Conservation (phyloP, 2,888 invertebrate genomes). For the Calliphora vomitoria region DNA sequence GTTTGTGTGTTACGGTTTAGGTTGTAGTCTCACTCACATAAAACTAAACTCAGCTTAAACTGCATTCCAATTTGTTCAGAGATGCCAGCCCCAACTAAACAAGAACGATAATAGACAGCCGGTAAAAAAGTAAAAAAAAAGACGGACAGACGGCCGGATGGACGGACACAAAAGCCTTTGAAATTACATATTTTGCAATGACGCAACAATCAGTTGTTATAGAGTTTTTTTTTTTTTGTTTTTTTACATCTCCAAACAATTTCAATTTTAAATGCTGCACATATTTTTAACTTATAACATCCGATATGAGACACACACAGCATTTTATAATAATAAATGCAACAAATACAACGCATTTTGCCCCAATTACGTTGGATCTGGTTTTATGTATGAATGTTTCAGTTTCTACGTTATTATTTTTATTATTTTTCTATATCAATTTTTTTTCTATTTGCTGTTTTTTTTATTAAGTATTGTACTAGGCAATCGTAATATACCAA, state of each 20-base stretch:
- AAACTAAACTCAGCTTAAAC: conserved; percentile 34
- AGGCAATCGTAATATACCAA: conserved; percentile 67
- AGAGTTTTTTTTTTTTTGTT: conserved; percentile 34
- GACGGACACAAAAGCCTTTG: conserved; percentile 60
- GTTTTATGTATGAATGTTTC: conserved; percentile 65
- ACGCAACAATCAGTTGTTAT: conserved; percentile 70
- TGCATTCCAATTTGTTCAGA: conserved; percentile 71
- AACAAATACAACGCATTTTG: conserved; percentile 74
- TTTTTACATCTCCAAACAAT: conserved; percentile 68
- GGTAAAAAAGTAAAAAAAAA: too few relatives aligned
- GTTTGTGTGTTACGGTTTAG: conserved; percentile 44
- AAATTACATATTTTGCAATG: conserved; percentile 63
- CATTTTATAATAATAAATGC: conserved; percentile 61
- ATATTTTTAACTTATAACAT: conserved; percentile 65
- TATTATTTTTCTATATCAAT: not conserved
- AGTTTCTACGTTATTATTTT: conserved; percentile 34
- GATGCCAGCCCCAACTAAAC: conserved; percentile 58
- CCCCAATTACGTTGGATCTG: conserved; percentile 76
- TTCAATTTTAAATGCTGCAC: conserved; percentile 72
- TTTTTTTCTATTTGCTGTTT: not conserved
- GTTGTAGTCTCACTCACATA: conserved; percentile 1
- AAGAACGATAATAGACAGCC: conserved; percentile 61
- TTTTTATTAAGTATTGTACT: conserved; percentile 67
- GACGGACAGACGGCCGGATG: conserved; percentile 24
- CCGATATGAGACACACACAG: conserved; percentile 70